Percentiles rank a stretch among this genome's conserved stretches.
These are phyloP conservation scores for Colletes latitarsis DNA, from an alignment of 1,140 invertebrate species.

Conservation along the genomic window DNA sequence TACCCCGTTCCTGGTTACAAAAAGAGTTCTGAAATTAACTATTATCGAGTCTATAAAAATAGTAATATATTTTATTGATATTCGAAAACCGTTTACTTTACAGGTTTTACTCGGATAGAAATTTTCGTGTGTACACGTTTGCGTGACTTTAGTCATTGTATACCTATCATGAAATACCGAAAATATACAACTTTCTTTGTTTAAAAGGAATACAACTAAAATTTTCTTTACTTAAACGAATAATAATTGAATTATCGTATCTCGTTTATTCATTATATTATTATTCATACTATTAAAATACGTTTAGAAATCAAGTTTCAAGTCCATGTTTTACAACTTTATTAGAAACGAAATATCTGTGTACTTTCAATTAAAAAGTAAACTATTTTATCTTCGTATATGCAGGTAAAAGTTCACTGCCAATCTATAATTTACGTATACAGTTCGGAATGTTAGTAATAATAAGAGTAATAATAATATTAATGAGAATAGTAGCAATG, in stretches of 20 bases:
- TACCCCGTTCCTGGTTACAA: slow-evolving; percentile 62
- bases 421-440: slow-evolving; percentile 35
- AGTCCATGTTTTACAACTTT: slow-evolving; percentile 10
- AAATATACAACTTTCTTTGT: slow-evolving; percentile 15
- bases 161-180: background rate
- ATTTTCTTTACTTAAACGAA: slow-evolving; percentile 17
- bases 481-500: slow-evolving; percentile 22
- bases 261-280: slow-evolving; percentile 37
- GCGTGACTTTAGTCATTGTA: background rate
- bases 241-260: slow-evolving; percentile 33
- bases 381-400: slow-evolving; percentile 32
- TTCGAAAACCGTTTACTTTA: slow-evolving; percentile 47
- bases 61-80: slow-evolving; percentile 49
- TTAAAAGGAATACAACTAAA: slow-evolving; percentile 17
- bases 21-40: slow-evolving; percentile 55
- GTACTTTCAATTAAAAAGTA: slow-evolving; percentile 52
- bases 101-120: slow-evolving; percentile 14
- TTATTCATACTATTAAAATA: slow-evolving; percentile 29
- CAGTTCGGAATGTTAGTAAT: slow-evolving; percentile 7
- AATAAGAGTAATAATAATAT: slow-evolving; percentile 4
- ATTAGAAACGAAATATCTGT: slow-evolving; percentile 26
- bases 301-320: slow-evolving; percentile 37
- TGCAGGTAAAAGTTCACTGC: slow-evolving; percentile 23
- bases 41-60: slow-evolving; percentile 52
- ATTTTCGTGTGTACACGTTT: slow-evolving; percentile 12